Percentiles rank a stretch among this genome's conserved stretches.
These are phyloP conservation scores for Myripristis murdjan DNA, from an alignment of 2,797 vertebrate species.

Conservation along the genomic window DNA sequence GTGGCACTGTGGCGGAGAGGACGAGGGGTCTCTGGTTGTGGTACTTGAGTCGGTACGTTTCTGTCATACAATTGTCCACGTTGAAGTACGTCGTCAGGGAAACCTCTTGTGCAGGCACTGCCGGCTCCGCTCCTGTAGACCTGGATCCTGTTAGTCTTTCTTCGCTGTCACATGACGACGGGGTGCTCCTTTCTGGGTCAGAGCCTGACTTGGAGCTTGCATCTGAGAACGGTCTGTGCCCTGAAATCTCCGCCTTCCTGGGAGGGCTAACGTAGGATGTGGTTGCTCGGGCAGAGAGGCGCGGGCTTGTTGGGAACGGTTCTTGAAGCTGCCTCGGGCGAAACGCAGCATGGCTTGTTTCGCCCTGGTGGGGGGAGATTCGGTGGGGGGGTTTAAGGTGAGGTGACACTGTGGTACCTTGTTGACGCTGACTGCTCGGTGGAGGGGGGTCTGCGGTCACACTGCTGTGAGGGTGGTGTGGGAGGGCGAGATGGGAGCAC, in stretches of 20 bases:
- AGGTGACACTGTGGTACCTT: slow-evolving; percentile 77
- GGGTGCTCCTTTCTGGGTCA: slow-evolving; percentile 82
- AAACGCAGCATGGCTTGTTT: slow-evolving; percentile 69
- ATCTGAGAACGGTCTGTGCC: slow-evolving; percentile 77
- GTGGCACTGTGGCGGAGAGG: slow-evolving; percentile 82
- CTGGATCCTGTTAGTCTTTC: slow-evolving; percentile 71
- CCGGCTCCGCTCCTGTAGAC: slow-evolving; percentile 52
- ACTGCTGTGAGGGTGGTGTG: slow-evolving; percentile 55
- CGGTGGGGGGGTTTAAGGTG: slow-evolving; percentile 84
- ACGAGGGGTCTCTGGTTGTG: slow-evolving; percentile 95
- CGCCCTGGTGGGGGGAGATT: slow-evolving; percentile 64
- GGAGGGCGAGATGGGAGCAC: slow-evolving; percentile 57
- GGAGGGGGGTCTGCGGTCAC: slow-evolving; percentile 60
- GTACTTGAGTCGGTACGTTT: slow-evolving; percentile 97
- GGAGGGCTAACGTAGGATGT: slow-evolving; percentile 72
- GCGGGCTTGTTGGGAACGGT: slow-evolving; percentile 68
- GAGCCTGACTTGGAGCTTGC: slow-evolving; percentile 83
- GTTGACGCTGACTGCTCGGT: slow-evolving; percentile 66
- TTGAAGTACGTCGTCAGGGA: slow-evolving; percentile 96
- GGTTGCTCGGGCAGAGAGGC: slow-evolving; percentile 41
- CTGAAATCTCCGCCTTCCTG: slow-evolving; percentile 72
- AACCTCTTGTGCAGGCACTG: slow-evolving; percentile 81
- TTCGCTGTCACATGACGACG: slow-evolving; percentile 76
- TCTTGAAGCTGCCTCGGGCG: slow-evolving; percentile 83
- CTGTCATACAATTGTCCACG: slow-evolving; percentile 98